Evolutionary conservation across 2,888 invertebrate genomes (phyloP), one percentile per base, ranked within the genome.

Genomic region (Cryptocephalus moraei): DNA sequence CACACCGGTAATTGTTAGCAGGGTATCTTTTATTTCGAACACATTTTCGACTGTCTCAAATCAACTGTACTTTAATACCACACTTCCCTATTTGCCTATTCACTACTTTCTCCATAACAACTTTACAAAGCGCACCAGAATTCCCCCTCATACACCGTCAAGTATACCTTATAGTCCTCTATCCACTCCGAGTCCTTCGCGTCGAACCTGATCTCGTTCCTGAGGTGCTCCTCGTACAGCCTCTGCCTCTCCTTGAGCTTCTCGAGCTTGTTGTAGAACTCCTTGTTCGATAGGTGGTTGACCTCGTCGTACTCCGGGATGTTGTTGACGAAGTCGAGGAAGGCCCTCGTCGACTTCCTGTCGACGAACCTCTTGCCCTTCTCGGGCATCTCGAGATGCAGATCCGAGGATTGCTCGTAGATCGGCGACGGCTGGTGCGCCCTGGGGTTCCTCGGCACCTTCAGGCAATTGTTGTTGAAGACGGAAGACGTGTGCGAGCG

Each of bases 261-360:
- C 64, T 83, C 80, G 44, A 89, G 64, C 33, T 82, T 82, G 10
- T 78, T 78, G 63, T 85, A 83, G 66, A 88, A 88, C 59, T 89
- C 87, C 48, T 78, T 80, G 50, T 80, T 80, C 0, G 85, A 80
- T 54, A 88, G 71, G 69, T 88, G 86, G 64, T 84, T 79, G 2
- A 89, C 76, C 43, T 88, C 86, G 49, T 78, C 78, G 55, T 88
- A 88, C 63, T 88, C 86, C 47, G 88, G 88, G 62, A 88, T 88
- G 60, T 85, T 87, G 44, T 80, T 79, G 56, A 84, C 81, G 66
- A 88, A 86, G 49, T 86, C 80, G 49, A 85, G 75, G 53, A 86
- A 73, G 43, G 80, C 80, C 49, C 72, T 71, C 41, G 78, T 69
- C 36, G 78, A 74, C 43, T 78, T 76, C 44, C 72, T 60, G 49